Evolutionary conservation across 2,113 vertebrate genomes (phyloP).

Genomic region (Perca flavescens): DNA sequence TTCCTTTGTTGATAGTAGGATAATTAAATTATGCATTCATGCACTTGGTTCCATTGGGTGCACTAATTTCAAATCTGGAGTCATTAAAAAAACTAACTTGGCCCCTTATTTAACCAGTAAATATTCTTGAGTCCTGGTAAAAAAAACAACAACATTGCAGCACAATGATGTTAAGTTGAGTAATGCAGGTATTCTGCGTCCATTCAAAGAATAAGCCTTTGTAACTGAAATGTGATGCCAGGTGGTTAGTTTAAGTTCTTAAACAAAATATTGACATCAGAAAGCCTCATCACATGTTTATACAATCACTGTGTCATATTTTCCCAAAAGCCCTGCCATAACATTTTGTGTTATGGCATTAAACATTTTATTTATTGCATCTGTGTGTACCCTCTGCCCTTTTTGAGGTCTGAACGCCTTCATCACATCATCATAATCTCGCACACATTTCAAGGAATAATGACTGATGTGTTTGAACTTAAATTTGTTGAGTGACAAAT

Average conservation of each 20-base stretch:
- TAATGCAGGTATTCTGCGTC: too few relatives aligned
- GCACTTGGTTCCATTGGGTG: neutral
- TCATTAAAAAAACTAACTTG: too few relatives aligned
- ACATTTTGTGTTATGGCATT: neutral
- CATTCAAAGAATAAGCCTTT: too few relatives aligned
- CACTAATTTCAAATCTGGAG: neutral
- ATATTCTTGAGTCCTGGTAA: too few relatives aligned
- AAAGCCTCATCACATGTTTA: constrained; percentile 3
- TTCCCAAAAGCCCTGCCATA: neutral
- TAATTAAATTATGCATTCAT: neutral
- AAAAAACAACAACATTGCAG: too few relatives aligned
- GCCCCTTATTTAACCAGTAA: too few relatives aligned
- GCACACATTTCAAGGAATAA: neutral
- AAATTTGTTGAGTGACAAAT: neutral
- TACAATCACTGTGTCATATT: neutral
- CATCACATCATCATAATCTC: neutral
- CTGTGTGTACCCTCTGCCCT: neutral
- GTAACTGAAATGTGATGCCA: constrained; percentile 2
- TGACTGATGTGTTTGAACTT: neutral
- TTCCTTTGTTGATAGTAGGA: neutral
- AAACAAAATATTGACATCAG: neutral
- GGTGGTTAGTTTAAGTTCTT: neutral
- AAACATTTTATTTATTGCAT: neutral
- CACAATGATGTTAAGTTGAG: too few relatives aligned
- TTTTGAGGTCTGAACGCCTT: neutral